Conservation (phyloP, 92 coral and sea anemone species). For the Parazoanthus atlanticus region DNA sequence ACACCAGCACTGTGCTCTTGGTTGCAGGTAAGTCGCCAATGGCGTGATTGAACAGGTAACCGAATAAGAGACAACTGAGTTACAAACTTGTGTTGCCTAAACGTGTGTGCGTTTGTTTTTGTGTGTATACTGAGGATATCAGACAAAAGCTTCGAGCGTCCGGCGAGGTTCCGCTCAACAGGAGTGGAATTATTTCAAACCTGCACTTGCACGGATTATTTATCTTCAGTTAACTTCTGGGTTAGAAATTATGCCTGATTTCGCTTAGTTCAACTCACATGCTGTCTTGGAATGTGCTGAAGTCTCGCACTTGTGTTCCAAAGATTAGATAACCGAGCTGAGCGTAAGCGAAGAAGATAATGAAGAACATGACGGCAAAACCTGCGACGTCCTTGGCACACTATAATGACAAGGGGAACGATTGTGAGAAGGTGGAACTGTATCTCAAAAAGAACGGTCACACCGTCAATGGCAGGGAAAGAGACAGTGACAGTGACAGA, state of each 20-base stretch:
- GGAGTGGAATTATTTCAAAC: neutral
- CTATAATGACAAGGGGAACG: constrained; percentile 38
- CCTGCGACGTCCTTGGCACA: constrained; percentile 99
- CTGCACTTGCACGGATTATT: neutral
- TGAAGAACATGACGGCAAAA: constrained; percentile 99
- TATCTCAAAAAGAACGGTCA: too few relatives aligned
- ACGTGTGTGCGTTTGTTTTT: too few relatives aligned
- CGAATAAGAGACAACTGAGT: too few relatives aligned
- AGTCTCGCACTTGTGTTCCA: constrained; percentile 99
- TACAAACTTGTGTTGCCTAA: too few relatives aligned
- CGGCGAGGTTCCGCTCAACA: too few relatives aligned
- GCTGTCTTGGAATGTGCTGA: constrained; percentile 98
- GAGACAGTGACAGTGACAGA: too few relatives aligned
- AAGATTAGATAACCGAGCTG: constrained; percentile 98
- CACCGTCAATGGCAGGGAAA: neutral
- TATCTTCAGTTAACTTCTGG: neutral
- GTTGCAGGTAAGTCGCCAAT: too few relatives aligned
- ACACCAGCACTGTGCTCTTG: too few relatives aligned
- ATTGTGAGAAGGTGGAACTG: neutral
- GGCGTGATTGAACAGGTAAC: too few relatives aligned
- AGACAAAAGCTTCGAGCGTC: too few relatives aligned
- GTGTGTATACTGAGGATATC: too few relatives aligned
- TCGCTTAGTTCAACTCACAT: constrained; percentile 69
- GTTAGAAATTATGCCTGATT: too few relatives aligned
- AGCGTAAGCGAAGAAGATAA: constrained; percentile 98